Base-by-base conservation (phyloP, 2,113 vertebrate species). In the Gallinago undulata region DNA sequence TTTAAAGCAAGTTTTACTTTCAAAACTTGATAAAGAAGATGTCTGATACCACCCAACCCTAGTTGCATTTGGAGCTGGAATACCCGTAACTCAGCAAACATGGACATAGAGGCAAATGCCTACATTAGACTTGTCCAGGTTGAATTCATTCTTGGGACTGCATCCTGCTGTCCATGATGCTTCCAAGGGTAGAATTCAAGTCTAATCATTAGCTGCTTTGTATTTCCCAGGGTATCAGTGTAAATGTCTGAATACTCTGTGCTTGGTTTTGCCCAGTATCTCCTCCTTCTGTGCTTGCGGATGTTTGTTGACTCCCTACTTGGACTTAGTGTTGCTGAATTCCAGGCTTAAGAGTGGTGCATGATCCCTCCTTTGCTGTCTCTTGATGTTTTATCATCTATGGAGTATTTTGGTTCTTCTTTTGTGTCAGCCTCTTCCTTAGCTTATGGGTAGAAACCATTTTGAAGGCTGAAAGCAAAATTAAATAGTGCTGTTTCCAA, bases 391-490 rank as follows among this genome's bases (percentile, higher is more conserved):
- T 92, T 60, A 35, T 94, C 93, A 91, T 91, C 91, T 96, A 11
- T 94, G 94, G 93, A 87, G 37, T 78, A 64, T 63, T 89, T 48
- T 78, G 84, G 27, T 69, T 77, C 33, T 62, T 94, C 39, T 33
- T 73, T 86, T 94, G 37, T 91, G 94, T 70, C 89, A 92, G 90
- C 81, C 83, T 96, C 89, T 68, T 90, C 91, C 64, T 87, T 94
- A 89, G 90, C 84, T 81, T 76, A 28, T n/a, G 89, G 93, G 86
- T 41, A 75, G 93, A 70, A 96, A 28, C 28, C 22, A 7, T 87
- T 84, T 41, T 16, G 73, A 74, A 92, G 50, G 82, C 62, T 70
- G 70, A 67, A 74, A 77, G 18, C n/a, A 79, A 74, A 24, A 21
- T 83, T 37, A 57, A 37, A 39, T 21, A 25, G 6, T 78, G 41